Percentiles rank a stretch among this genome's conserved stretches.
Conservation (phyloP, 2,888 invertebrate genomes). For the Amiota mariae region DNA sequence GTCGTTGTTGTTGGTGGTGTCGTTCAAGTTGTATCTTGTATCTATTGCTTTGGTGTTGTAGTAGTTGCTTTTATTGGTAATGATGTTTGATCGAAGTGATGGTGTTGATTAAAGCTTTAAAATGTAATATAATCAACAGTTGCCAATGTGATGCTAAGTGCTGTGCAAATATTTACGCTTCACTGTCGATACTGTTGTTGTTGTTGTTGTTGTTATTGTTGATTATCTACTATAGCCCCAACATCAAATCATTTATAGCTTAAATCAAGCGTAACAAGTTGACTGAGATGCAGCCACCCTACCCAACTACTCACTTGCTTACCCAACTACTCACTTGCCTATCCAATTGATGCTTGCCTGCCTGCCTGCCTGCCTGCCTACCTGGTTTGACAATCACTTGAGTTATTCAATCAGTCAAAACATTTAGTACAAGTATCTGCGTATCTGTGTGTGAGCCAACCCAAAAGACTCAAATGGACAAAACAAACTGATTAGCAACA, state of each 20-base stretch:
- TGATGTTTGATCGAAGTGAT: no score
- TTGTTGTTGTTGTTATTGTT: not conserved
- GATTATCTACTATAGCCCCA: slow-evolving; percentile 49
- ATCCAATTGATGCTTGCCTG: no score
- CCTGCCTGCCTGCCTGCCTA: no score
- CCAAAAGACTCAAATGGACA: not conserved
- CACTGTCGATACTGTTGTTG: slow-evolving; percentile 37
- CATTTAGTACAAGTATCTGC: not conserved
- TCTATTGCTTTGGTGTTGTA: not conserved
- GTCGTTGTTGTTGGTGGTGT: not conserved
- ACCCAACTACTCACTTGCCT: no score
- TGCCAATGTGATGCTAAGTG: slow-evolving; percentile 54
- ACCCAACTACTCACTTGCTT: not conserved
- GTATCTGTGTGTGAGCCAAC: no score
- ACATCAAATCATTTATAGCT: slow-evolving; percentile 56
- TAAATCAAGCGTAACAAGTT: slow-evolving; percentile 56
- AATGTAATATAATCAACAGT: slow-evolving; percentile 14
- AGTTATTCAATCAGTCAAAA: slow-evolving; percentile 60
- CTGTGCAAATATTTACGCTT: slow-evolving; percentile 62
- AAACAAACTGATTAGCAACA: slow-evolving; percentile 60
- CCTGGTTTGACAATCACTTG: no score
- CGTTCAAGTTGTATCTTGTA: not conserved
- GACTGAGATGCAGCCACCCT: not conserved
- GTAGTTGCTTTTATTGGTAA: no score
- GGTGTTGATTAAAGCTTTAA: slow-evolving; percentile 61